These are phyloP conservation scores for Antheraea yamamai DNA, from an alignment of 2,888 invertebrate genomes.

Conservation along the genomic window DNA sequence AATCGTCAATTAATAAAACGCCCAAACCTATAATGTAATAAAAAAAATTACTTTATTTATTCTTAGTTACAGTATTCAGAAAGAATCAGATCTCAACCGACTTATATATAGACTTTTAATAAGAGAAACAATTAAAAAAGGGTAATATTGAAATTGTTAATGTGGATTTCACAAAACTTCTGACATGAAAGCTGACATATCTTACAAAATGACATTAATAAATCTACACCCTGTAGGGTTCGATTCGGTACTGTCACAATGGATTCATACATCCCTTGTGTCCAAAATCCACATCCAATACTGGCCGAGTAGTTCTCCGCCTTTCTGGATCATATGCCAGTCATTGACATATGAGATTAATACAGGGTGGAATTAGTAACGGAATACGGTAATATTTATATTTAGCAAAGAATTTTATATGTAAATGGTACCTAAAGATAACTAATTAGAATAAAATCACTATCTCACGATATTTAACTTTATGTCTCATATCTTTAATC, in stretches of 20 bases:
- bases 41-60: too few relatives aligned
- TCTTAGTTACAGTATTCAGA: too few relatives aligned
- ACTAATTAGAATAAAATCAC: too few relatives aligned
- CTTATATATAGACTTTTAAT: neutral
- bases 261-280: neutral
- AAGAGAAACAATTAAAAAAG: neutral
- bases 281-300: constrained; percentile 7
- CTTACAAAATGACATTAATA: neutral
- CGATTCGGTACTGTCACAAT: neutral
- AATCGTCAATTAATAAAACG: too few relatives aligned
- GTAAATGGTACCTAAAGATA: neutral
- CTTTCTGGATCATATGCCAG: constrained; percentile 1
- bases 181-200: too few relatives aligned
- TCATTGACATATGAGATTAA: constrained; percentile 1
- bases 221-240: neutral
- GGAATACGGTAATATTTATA: neutral
- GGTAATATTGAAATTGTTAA: neutral
- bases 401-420: neutral
- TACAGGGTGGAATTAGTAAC: neutral
- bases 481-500: neutral
- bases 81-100: too few relatives aligned
- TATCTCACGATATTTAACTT: neutral
- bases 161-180: too few relatives aligned
- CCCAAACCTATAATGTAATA: too few relatives aligned
- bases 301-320: neutral